A percentile compares a stretch with the other conserved stretches of the same genome.
Conservation (phyloP, 2,113 vertebrate genomes). For the Oxygymnocypris stewartii region DNA sequence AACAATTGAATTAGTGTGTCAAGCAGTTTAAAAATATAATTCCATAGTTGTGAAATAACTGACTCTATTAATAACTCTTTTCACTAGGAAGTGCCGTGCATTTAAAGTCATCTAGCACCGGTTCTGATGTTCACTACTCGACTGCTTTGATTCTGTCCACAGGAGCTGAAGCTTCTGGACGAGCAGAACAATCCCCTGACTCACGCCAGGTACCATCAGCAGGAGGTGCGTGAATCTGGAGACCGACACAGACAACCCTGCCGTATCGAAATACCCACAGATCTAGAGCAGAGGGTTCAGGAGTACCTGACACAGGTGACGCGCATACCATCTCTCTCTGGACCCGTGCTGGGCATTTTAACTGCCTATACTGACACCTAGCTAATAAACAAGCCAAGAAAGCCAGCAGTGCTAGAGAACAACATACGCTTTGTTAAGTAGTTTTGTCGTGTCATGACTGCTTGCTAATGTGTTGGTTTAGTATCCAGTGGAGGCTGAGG, state of each 20-base stretch:
- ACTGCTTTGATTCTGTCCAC: neutral
- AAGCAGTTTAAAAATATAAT: neutral
- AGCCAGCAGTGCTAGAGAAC: neutral
- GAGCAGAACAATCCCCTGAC: constrained; percentile 88
- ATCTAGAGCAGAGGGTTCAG: constrained; percentile 80
- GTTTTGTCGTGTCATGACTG: neutral
- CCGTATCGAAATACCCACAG: constrained; percentile 79
- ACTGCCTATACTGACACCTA: neutral
- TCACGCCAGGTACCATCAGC: constrained; percentile 88
- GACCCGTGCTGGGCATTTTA: neutral
- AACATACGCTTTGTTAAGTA: neutral
- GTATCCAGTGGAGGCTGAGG: constrained; percentile 79
- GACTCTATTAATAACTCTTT: neutral
- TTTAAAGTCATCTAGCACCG: neutral
- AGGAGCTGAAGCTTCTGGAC: constrained; percentile 90
- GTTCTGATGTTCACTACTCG: neutral
- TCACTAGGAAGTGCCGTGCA: neutral
- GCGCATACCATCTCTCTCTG: neutral
- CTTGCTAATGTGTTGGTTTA: constrained; percentile 58
- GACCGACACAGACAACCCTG: constrained; percentile 82
- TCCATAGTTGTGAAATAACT: neutral
- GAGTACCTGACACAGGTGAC: constrained; percentile 82
- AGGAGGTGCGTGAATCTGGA: constrained; percentile 79
- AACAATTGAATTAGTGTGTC: no score
- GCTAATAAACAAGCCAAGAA: neutral